These are phyloP conservation scores for Lepidurus couesii DNA, from an alignment of 1,140 invertebrate genomes.

Conservation along the genomic window DNA sequence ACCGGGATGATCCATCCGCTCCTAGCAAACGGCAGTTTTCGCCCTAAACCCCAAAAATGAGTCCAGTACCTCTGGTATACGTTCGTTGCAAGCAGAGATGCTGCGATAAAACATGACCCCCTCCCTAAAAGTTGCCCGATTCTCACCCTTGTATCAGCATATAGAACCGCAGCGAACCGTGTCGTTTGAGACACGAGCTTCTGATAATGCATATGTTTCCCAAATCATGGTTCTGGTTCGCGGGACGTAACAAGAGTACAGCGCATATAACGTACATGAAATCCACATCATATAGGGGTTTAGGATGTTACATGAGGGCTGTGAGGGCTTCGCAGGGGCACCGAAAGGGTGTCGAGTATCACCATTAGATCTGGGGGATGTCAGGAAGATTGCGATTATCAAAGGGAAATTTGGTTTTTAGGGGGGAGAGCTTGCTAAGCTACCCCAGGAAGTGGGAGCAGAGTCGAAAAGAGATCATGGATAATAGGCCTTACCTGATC, in stretches of 20 bases:
- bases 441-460: constrained; percentile 10
- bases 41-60: neutral
- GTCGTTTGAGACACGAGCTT: neutral
- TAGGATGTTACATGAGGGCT: neutral
- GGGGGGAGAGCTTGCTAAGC: neutral
- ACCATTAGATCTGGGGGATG: constrained; percentile 1
- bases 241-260: neutral
- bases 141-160: neutral
- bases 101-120: constrained; percentile 14
- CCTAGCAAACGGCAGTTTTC: neutral
- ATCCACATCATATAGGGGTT: neutral
- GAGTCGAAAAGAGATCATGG: constrained; percentile 1
- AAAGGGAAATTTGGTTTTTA: neutral
- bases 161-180: neutral
- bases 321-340: neutral
- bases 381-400: constrained; percentile 12
- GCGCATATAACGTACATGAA: neutral
- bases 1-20: neutral
- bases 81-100: neutral
- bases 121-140: neutral
- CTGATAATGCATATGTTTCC: neutral
- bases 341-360: constrained; percentile 20
- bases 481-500: constrained; percentile 7
- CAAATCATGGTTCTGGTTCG: neutral
- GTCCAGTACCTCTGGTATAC: neutral